Evolutionary conservation across 1,140 invertebrate species (phyloP).

Genomic region (Eueides isabella): DNA sequence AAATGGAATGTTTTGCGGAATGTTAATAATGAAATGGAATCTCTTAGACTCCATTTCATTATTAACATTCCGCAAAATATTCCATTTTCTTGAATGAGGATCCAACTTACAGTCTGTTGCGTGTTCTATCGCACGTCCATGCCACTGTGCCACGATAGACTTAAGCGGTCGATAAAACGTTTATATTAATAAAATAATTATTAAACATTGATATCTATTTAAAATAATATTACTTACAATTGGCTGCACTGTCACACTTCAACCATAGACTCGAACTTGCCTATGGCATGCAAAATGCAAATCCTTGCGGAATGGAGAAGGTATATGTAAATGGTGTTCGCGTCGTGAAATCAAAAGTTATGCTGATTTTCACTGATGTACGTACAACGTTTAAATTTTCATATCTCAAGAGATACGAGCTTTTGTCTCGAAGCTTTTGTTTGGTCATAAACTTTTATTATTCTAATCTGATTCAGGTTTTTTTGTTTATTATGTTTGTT

Average conservation of each 20-base stretch:
- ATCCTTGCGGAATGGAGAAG: slow-evolving; percentile 53
- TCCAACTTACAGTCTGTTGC: too few relatives aligned
- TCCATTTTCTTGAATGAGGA: too few relatives aligned
- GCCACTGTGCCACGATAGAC: too few relatives aligned
- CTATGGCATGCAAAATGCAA: slow-evolving; percentile 72
- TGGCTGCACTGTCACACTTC: slow-evolving; percentile 12
- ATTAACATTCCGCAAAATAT: too few relatives aligned
- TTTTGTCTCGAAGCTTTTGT: slow-evolving; percentile 45
- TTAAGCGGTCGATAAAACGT: too few relatives aligned
- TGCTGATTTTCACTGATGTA: slow-evolving; percentile 63
- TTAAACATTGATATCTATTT: background rate
- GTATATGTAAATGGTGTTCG: slow-evolving; percentile 56
- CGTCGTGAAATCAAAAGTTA: slow-evolving; percentile 59
- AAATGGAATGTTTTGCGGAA: too few relatives aligned
- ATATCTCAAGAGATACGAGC: slow-evolving; percentile 48
- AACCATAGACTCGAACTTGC: slow-evolving; percentile 34
- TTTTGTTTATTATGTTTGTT: background rate
- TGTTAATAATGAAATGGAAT: too few relatives aligned
- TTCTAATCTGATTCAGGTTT: slow-evolving; percentile 17
- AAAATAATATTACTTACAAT: slow-evolving; percentile 10
- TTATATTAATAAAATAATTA: slow-evolving; percentile 1
- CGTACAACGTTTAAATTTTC: slow-evolving; percentile 48
- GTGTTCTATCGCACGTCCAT: too few relatives aligned
- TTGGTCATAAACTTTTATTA: slow-evolving; percentile 37
- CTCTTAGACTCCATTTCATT: too few relatives aligned